These are phyloP conservation scores for Stictocephala bisonia DNA, from an alignment of 2,888 invertebrate genomes.

Conservation along the genomic window DNA sequence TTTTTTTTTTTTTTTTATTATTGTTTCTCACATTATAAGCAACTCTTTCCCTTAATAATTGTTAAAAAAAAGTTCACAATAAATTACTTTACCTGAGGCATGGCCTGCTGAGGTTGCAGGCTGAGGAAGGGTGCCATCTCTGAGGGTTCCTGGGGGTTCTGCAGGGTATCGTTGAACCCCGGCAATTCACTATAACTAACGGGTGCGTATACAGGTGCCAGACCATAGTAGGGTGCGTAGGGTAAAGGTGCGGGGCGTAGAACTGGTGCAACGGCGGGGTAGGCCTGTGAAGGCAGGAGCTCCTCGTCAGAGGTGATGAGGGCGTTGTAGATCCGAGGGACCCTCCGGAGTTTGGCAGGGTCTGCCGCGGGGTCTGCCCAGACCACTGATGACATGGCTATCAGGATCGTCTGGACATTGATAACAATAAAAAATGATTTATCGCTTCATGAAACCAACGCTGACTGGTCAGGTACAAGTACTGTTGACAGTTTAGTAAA, in stretches of 20 bases:
- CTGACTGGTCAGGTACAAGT: no score
- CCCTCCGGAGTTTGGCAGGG: conserved; percentile 67
- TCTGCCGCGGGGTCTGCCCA: conserved; percentile 15
- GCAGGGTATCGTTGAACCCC: conserved; percentile 51
- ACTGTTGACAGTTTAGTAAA: no score
- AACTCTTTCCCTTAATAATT: no score
- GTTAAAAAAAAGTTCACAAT: no score
- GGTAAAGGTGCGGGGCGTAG: conserved; percentile 49
- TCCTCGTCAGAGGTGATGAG: conserved; percentile 82
- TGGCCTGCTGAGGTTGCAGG: conserved; percentile 32
- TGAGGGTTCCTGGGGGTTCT: conserved; percentile 45
- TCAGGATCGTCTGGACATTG: conserved; percentile 25
- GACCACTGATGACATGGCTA: neutral
- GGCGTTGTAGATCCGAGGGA: conserved; percentile 84
- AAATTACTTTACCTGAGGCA: conserved; percentile 20
- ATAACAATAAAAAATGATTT: no score
- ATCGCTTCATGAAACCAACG: no score
- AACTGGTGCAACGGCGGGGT: conserved; percentile 67
- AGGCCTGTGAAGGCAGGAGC: conserved; percentile 79
- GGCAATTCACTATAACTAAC: conserved; percentile 24
- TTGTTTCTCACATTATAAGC: no score
- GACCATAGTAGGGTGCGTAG: conserved; percentile 20
- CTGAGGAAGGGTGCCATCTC: neutral
- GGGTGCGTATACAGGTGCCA: conserved; percentile 15
- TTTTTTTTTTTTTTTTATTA: no score